Base-by-base conservation (phyloP, 2,797 vertebrate genomes). In the Enteromius paludinosus region DNA sequence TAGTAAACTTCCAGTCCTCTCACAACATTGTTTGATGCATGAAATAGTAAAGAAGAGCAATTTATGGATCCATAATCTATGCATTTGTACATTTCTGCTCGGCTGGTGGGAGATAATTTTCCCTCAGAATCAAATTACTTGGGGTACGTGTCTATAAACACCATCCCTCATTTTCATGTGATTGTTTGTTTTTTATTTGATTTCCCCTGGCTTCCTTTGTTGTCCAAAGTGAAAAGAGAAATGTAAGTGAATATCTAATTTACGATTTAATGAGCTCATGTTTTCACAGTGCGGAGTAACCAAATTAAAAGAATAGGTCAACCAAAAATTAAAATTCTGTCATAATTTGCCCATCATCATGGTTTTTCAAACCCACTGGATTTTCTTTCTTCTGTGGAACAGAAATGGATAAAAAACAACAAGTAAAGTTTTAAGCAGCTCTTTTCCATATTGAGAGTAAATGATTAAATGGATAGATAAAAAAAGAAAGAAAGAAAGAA, bases 71-170 rank as follows among this genome's bases (percentile, higher is more conserved):
- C 54, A 68, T 81, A 84, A 86, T 77, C 66, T 81, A 45, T 41
- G 61, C 49, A 43, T 84, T 81, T 61, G 73, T 83, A 73, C 61
- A 78, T 81, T 86, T 78, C 69, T 66, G 73, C 82, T 59, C 28
- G 38, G 82, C 75, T 84, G 78, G 61, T 66, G 66, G 78, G 66
- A 62, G 65, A 79, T 49, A 38, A 35, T 77, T 71, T 59, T 62
- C 28, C 64, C 47, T 49, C 30, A 56, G 76, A 86, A 84, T 86
- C 82, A 62, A 81, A 84, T 86, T 82, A 86, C 56, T 59, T 38
- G 35, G 82, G 72, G 56, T 66, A 38, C 41, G 61, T 81, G 79
- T 62, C 78, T 65, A 73, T 77, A 86, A 86, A 78, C 85, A 81
- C 61, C 82, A 86, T 86, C 74, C 41, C 71, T 84, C 78, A 84